Percentiles rank a stretch among this genome's conserved stretches.
Conservation (phyloP, 2,888 invertebrate species). For the Erebia palarica region DNA sequence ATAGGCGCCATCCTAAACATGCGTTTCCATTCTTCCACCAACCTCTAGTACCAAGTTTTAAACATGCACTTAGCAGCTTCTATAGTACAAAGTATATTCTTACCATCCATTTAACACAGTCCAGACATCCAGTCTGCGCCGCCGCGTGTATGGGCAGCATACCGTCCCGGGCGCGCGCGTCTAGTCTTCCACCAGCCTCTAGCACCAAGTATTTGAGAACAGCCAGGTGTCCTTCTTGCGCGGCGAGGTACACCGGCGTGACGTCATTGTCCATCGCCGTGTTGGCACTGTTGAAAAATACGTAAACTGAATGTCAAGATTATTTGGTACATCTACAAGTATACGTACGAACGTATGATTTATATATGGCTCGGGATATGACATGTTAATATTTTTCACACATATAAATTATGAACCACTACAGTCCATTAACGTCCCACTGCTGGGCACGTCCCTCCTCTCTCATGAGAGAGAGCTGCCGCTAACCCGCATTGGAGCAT, state of each 20-base stretch:
- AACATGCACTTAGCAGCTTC: too few relatives aligned
- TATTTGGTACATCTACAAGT: too few relatives aligned
- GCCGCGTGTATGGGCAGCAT: slow-evolving; percentile 96
- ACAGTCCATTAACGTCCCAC: too few relatives aligned
- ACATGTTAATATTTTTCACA: too few relatives aligned
- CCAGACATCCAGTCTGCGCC: slow-evolving; percentile 93
- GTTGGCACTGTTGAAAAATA: slow-evolving; percentile 85
- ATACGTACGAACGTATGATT: too few relatives aligned
- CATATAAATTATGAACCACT: too few relatives aligned
- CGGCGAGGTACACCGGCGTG: slow-evolving; percentile 93
- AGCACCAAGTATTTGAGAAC: slow-evolving; percentile 92
- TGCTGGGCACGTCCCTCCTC: too few relatives aligned
- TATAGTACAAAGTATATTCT: slow-evolving; percentile 48
- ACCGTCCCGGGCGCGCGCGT: slow-evolving; percentile 92
- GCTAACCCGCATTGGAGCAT: too few relatives aligned
- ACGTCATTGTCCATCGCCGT: slow-evolving; percentile 96
- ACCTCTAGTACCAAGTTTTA: slow-evolving; percentile 89
- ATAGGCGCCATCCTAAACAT: slow-evolving; percentile 94
- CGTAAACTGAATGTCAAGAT: not conserved
- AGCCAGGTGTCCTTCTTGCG: slow-evolving; percentile 94
- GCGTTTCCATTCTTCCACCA: slow-evolving; percentile 90
- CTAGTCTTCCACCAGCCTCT: slow-evolving; percentile 91
- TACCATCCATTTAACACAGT: slow-evolving; percentile 95
- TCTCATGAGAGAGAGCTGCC: too few relatives aligned
- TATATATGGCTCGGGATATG: too few relatives aligned